phyloP scores from a whole-genome alignment of 2,888 invertebrate species.

The Spodoptera exigua region DNA sequence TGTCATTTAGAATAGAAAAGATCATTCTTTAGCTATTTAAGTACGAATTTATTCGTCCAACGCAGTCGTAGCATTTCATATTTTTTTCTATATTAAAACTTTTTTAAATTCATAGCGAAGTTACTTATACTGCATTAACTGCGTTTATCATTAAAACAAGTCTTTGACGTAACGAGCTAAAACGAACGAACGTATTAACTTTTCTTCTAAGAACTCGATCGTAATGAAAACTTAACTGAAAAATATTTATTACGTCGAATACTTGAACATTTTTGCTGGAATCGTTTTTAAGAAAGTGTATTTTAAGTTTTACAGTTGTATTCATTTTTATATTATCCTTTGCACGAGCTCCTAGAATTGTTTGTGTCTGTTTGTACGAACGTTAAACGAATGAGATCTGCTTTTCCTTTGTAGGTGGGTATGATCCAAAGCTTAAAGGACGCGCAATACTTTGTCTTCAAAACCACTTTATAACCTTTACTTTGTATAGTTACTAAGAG shows the following conservation, averaged over 20 bases:
- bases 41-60: too few species aligned
- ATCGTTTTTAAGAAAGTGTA: constrained; percentile 4
- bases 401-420: constrained; percentile 13
- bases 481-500: constrained; percentile 62
- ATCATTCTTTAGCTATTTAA: too few species aligned
- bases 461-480: constrained; percentile 34
- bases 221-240: constrained; percentile 24
- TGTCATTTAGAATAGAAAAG: too few species aligned
- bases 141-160: neutral
- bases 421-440: constrained; percentile 23
- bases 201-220: constrained; percentile 33
- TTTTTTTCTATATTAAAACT: too few species aligned
- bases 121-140: neutral
- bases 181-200: constrained; percentile 8
- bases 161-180: constrained; percentile 5
- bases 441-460: constrained; percentile 32
- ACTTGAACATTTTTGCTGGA: constrained; percentile 6
- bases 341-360: neutral
- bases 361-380: neutral
- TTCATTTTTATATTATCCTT: constrained; percentile 1
- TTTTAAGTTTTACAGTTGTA: constrained; percentile 4
- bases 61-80: too few species aligned
- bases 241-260: constrained; percentile 16
- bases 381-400: constrained; percentile 6
- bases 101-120: neutral